Percentiles rank a stretch among this genome's conserved stretches.
Evolutionary conservation across 2,888 invertebrate genomes (phyloP).

Genomic region (Teleogryllus oceanicus): DNA sequence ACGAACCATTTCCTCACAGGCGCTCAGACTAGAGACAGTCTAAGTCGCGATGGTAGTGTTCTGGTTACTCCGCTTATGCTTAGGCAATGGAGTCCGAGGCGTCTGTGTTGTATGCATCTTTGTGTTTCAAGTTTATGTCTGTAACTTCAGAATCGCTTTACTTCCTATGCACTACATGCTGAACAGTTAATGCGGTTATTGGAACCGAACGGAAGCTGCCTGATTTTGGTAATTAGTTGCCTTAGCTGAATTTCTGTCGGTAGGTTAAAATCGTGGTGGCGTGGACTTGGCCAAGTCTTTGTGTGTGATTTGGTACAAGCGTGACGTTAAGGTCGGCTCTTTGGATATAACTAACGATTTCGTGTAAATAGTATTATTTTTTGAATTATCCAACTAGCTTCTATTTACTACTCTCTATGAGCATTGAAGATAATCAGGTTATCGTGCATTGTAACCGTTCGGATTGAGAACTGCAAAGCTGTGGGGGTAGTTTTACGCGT

Average conservation of each 20-base stretch:
- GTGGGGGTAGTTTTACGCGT: too few relatives aligned
- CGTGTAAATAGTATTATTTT: too few relatives aligned
- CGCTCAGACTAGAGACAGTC: neutral
- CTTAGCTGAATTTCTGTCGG: neutral
- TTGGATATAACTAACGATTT: too few relatives aligned
- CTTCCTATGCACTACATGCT: too few relatives aligned
- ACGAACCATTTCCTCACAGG: neutral
- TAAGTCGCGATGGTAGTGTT: neutral
- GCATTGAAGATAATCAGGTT: neutral
- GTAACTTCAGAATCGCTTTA: neutral
- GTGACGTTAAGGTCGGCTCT: too few relatives aligned
- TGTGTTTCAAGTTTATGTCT: slow-evolving; percentile 6
- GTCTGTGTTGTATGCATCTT: neutral
- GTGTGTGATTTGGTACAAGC: neutral
- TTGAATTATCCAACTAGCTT: too few relatives aligned
- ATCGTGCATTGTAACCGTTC: neutral
- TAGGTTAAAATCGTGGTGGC: neutral
- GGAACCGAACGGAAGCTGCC: too few relatives aligned
- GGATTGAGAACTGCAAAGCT: too few relatives aligned
- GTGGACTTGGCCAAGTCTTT: neutral
- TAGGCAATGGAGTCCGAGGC: slow-evolving; percentile 11
- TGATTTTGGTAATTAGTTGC: too few relatives aligned
- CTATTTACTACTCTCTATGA: too few relatives aligned
- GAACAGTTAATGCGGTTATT: too few relatives aligned
- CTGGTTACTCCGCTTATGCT: slow-evolving; percentile 9